Base-by-base conservation (phyloP, 2,113 vertebrate species). In the Mohoua ochrocephala region DNA sequence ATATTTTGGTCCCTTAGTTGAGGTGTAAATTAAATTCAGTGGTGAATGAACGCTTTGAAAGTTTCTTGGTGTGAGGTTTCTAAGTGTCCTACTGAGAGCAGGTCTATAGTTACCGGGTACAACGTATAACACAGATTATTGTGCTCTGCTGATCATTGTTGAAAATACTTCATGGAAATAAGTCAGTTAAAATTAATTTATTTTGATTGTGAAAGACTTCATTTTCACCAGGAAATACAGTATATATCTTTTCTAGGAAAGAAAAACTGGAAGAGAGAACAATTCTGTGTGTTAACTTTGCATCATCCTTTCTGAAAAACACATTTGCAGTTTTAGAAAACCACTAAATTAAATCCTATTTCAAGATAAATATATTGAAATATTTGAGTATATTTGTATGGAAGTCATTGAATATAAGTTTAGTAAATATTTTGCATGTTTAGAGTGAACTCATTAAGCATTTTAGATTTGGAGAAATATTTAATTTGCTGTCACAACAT, bases 21-120 rank as follows among this genome's bases (percentile, higher is more conserved):
- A 87, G 35, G 35, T 95, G 42, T 75, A 93, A 95, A 95, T 95
- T 84, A 77, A 92, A 94, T 85, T 95, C 64, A 87, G 5, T 22
- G 42, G 28, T 73, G 64, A 52, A 33, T 61, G 74, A 89, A 64
- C 15, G 54, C 26, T 92, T 81, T 24, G n/a, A 31, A 84, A 77
- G 24, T 95, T 89, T 68, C 70, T 92, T 80, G 41, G 52, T 80
- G 33, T 71, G 87, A 87, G 53, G 10, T 75, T 92, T 85, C 39
- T 16, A 30, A 52, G 30, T 63, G 60, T 93, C 71, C 47, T 11
- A 6, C 27, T 60, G 68, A 67, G 37, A 69, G 19, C 56, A 56
- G 67, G 7, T 79, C 81, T 80, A 2, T 30, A 71, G 45, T 64
- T 78, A 41, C 13, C 45, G 10, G 41, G 33, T 18, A 45, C 19